Base-by-base conservation (phyloP, 2,113 vertebrate species). In the Hypanus sabinus region DNA sequence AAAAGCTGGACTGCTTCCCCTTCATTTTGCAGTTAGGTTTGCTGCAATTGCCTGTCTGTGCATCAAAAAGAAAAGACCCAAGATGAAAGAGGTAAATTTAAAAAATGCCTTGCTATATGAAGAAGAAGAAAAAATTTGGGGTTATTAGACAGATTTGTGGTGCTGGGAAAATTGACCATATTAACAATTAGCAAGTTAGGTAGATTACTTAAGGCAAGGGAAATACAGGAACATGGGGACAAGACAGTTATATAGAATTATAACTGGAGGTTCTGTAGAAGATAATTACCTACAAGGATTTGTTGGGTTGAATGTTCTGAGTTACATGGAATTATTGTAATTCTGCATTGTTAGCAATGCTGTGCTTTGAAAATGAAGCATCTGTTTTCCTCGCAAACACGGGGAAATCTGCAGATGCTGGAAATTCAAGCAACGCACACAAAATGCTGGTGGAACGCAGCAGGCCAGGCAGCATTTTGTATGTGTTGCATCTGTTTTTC, bases 41-140 rank as follows among this genome's bases (percentile, higher is more conserved):
- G 96, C 96, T 1, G 91, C 36, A 0, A 96, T 96, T 0, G 0
- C 95, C 94, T 97, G 96, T 95, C 94, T 96, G 93, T 97, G 97
- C 94, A 95, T 97, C 91, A 95, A 94, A 57, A 97, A 95, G 95
- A 97, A 96, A 77, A 95, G 95, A 0, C 83, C 94, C 0, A 94
- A 93, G 80, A 87, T 96, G 95, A 93, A 94, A 46, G 95, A 97
- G 96, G 97, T 97, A 96, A 93, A 93, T 71, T 73, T 4, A 22
- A 90, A 73, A 83, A 71, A 46, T 71, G 20, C 18, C 22, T 71
- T n/a, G 0, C 55, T 30, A 60, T 87, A 85, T 85, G 81, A 55
- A 87, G 27, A 16, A 88, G 60, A 12, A 62, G 4, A 2, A 24
- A 85, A 85, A 24, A 85, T 12, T 60, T 60, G 55, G 55, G 46